A percentile compares a stretch with the other conserved stretches of the same genome.
Conservation (phyloP, 1,140 invertebrate species). For the Drosophila pseudoobscura region DNA sequence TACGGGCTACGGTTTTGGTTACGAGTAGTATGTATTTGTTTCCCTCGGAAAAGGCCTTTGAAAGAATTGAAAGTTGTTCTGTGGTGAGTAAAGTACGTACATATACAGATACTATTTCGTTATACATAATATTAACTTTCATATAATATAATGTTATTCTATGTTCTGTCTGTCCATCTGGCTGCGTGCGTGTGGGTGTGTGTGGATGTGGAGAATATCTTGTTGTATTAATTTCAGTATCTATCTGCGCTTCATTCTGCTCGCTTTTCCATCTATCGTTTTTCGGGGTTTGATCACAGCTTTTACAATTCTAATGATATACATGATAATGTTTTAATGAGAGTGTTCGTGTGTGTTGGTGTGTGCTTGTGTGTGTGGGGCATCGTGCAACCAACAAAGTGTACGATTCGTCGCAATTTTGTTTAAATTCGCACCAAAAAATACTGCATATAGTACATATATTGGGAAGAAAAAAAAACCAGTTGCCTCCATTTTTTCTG, state of each 20-base stretch:
- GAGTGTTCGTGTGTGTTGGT: constrained; percentile 6
- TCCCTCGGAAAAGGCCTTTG: constrained; percentile 44
- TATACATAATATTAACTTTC: background rate
- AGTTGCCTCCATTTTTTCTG: background rate
- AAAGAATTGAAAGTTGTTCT: constrained; percentile 53
- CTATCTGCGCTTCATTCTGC: constrained; percentile 6
- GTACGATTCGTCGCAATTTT: background rate
- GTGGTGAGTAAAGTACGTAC: constrained; percentile 8
- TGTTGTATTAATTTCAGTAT: constrained; percentile 22
- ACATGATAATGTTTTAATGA: constrained; percentile 18
- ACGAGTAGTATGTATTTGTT: constrained; percentile 8
- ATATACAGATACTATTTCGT: background rate
- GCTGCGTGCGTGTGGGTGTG: background rate
- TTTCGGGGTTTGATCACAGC: constrained; percentile 66
- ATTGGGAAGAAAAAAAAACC: constrained; percentile 21
- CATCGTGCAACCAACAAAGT: constrained; percentile 28
- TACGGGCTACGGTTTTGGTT: constrained; percentile 8
- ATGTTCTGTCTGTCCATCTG: constrained; percentile 6
- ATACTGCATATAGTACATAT: constrained; percentile 12
- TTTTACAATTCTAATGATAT: constrained; percentile 81
- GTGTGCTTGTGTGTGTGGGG: constrained; percentile 18
- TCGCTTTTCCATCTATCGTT: constrained; percentile 15
- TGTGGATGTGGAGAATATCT: constrained; percentile 35
- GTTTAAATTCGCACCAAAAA: constrained; percentile 65
- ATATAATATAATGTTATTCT: background rate